phyloP scores from a whole-genome alignment of 2,113 vertebrate genomes.

The Chlorocebus sabaeus region DNA sequence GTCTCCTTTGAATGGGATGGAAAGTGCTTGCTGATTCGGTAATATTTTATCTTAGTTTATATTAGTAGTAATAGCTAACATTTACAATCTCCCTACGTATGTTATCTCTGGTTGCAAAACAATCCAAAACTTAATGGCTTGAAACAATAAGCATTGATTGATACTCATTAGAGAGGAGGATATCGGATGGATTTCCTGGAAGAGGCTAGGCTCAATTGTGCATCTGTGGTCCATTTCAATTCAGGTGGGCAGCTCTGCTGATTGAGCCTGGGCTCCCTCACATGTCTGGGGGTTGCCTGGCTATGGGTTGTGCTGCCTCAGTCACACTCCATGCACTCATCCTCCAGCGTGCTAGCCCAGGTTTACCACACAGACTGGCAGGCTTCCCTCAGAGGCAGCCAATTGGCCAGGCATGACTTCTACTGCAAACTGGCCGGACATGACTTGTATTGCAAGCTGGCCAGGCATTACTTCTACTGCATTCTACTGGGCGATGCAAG shows the following conservation, averaged over 20 bases:
- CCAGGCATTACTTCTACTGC: neutral
- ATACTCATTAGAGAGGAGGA: neutral
- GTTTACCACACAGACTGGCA: neutral
- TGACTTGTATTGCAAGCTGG: neutral
- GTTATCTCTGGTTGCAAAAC: neutral
- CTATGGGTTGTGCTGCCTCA: neutral
- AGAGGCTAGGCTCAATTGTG: fast-evolving
- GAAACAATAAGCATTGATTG: neutral
- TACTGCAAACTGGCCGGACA: neutral
- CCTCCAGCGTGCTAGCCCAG: too few species aligned
- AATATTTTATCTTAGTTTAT: neutral
- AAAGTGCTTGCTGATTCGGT: neutral
- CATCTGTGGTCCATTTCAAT: neutral
- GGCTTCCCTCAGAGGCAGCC: neutral
- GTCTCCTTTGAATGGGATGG: neutral
- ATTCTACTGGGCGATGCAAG: neutral
- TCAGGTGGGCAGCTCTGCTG: neutral
- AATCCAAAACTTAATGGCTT: neutral
- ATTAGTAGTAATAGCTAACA: neutral
- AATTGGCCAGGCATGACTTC: neutral
- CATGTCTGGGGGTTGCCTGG: neutral
- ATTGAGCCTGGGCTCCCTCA: neutral
- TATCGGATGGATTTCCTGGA: neutral
- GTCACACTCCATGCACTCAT: neutral
- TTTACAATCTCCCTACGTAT: neutral